Evolutionary conservation across 2,113 vertebrate species (phyloP), one percentile per base, ranked within the genome.

Genomic region (Columba livia): DNA sequence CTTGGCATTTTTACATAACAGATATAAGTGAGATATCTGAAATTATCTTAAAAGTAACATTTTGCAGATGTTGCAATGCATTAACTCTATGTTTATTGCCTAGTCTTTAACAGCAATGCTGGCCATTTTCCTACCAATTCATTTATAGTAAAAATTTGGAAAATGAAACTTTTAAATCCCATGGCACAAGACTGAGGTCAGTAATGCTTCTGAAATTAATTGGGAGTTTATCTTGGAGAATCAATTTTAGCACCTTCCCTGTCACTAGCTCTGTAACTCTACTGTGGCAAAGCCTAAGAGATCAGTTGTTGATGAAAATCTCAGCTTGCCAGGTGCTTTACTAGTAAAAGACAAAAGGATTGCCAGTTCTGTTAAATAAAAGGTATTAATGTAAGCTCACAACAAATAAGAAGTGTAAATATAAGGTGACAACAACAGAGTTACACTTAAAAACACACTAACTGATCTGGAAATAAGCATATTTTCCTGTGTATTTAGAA

Each of bases 401-500:
- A 47, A 47, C 18, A 47, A 47, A 47, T 19, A 47, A 47, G 8
- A 47, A 47, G 44, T 19, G 44, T 47, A 19, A 47, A 47, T 47
- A 47, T 47, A 19, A 19, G 44, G 17, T 47, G 44, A 47, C 44
- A 73, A 42, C 25, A 73, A 72, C 2, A 29, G 5, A 14, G 9
- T 57, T 58, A 53, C 60, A 69, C 26, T 29, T 18, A 79, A 84
- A 74, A 19, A 74, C 25, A 62, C 7, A 7, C 23, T 67, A 34
- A 17, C 5, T 72, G 53, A 32, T 54, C 61, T 54, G 17, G 58
- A 81, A 66, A 88, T 11, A 20, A 15, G 20, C 65, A 58, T 72
- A 88, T 90, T 96, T 95, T 91, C 71, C 36, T 25, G 64, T n/a
- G 51, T 96, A 57, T 86, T 85, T 94, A 95, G 70, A 79, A 93